phyloP scores from a whole-genome alignment of 1,140 invertebrate species.

The Heliconius eleuchia region DNA sequence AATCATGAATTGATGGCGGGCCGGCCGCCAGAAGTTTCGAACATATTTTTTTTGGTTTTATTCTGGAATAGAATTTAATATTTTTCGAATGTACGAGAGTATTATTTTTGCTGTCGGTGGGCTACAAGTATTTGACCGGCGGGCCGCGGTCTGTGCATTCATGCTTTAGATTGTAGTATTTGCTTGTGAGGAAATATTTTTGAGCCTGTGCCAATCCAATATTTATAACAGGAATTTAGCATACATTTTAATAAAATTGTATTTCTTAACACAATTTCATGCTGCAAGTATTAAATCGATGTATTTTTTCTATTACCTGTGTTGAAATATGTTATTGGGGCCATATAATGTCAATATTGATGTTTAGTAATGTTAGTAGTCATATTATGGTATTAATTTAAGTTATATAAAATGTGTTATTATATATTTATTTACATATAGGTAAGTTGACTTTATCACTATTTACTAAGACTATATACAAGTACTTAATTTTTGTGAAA shows the following conservation, averaged over 20 bases:
- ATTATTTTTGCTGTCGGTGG: too few relatives aligned
- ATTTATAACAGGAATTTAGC: neutral
- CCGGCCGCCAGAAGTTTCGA: too few relatives aligned
- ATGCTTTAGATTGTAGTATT: neutral
- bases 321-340: slow-evolving; percentile 5
- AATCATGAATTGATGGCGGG: too few relatives aligned
- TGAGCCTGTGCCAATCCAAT: neutral
- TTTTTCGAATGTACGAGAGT: too few relatives aligned
- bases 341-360: slow-evolving; percentile 7
- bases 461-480: neutral
- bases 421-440: slow-evolving; percentile 3
- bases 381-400: slow-evolving; percentile 7
- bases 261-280: neutral
- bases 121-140: too few relatives aligned
- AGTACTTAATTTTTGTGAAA: slow-evolving; percentile 9
- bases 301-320: neutral
- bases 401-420: neutral
- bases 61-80: too few relatives aligned
- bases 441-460: slow-evolving; percentile 13
- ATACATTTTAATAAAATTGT: neutral
- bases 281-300: neutral
- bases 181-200: neutral
- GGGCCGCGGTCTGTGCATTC: too few relatives aligned
- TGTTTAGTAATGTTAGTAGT: slow-evolving; percentile 7
- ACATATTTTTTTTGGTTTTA: too few relatives aligned